Base-by-base conservation (phyloP, 2,797 vertebrate genomes). In the Lacerta viridis region DNA sequence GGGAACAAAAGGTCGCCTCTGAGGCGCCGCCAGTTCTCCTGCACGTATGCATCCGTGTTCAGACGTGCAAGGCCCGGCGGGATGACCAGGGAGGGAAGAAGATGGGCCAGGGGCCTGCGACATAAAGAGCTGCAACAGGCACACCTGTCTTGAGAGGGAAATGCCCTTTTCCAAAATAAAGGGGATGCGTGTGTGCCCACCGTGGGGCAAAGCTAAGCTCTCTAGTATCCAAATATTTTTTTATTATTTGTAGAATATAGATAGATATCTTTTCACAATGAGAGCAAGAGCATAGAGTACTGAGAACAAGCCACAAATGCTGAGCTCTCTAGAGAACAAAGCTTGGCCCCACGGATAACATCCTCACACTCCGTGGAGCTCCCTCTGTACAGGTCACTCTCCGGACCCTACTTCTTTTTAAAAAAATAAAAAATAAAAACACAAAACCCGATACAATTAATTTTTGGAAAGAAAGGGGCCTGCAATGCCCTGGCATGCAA, bases 361-460 rank as follows among this genome's bases (percentile, higher is more conserved):
- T 4, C 23, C 71, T 59, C 43, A 1, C 69, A 33, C 50, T 50
- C 71, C 33, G 50, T 50, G 50, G 50, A 50, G 46, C 46, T 33
- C 78, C n/a, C 29, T n/a, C 78, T 61, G 4, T 64, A 1, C 17
- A 71, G 66, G 4, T 1, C 25, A 23, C 55, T 36, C 18, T 43
- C 25, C 83, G 46, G 46, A 11, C 46, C 46, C 46, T 11, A 50
- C 46, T 23, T 5, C 9, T 15, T 41, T 15, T 33, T 33, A 33
- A 33, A 33, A 33, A 33, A 23, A 50, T 23, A 15, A 68, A 33
- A 33, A 33, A 33, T 33, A 33, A 33, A 33, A 5, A 2, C 2
- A 50, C 20, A 33, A 78, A 69, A 15, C 18, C 20, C 85, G 55
- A 15, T 76, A 17, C 50, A 88, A 93, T 79, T 76, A 87, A 75